phyloP scores from a whole-genome alignment of 2,113 vertebrate species.

The Dendrocopos noguchii region DNA sequence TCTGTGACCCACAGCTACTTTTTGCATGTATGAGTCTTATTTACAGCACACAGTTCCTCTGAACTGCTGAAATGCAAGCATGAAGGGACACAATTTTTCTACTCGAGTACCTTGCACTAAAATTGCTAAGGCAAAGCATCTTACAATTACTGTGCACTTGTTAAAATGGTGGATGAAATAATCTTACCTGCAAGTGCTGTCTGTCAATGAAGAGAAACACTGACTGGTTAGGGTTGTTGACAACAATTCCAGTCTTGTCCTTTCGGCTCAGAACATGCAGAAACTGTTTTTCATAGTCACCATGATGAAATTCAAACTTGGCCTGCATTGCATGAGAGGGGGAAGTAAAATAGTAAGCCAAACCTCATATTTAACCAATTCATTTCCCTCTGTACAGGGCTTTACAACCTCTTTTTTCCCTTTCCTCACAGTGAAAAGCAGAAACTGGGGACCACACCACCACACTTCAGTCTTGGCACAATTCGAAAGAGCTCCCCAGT shows the following conservation, averaged over 20 bases:
- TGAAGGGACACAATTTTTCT: background rate
- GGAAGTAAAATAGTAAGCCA: background rate
- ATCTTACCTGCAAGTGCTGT: slow-evolving; percentile 95
- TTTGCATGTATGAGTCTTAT: background rate
- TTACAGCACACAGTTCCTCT: background rate
- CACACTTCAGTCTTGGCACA: background rate
- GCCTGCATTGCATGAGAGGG: slow-evolving; percentile 76
- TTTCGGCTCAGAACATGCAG: slow-evolving; percentile 96
- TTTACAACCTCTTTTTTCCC: background rate
- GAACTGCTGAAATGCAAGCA: background rate
- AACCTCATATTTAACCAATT: background rate
- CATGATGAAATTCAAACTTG: slow-evolving; percentile 99
- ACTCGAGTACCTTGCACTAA: background rate
- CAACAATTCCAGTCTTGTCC: slow-evolving; percentile 98
- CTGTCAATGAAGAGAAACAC: slow-evolving; percentile 98
- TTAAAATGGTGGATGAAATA: background rate
- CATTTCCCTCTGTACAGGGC: background rate
- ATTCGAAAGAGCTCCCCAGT: background rate
- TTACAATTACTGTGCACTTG: background rate
- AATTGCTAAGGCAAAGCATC: background rate
- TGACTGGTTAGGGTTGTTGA: slow-evolving; percentile 93
- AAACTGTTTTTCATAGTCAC: slow-evolving; percentile 99
- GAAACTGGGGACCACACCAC: fast-evolving
- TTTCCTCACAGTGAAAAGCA: background rate
- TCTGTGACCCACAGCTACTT: background rate